Base-by-base conservation (phyloP, 2,888 invertebrate genomes). In the Acanthosepion lycidas region DNA sequence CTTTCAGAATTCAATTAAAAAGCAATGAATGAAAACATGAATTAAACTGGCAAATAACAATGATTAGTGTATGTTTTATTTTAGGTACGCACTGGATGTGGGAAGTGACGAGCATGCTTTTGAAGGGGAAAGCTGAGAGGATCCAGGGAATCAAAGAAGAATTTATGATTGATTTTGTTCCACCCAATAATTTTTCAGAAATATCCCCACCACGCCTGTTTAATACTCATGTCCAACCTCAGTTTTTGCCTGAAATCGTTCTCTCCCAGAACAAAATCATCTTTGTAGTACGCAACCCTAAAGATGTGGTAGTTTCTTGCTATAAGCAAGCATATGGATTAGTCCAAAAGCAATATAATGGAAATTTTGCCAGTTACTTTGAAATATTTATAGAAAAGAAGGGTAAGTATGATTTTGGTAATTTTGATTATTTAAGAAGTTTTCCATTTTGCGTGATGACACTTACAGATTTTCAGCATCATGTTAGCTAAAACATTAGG, bases 81-180 rank as follows among this genome's bases (percentile, higher is more conserved):
- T 55, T 55, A 94, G 94, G 94, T 64, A 94, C 94, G 20, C 94
- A 94, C 59, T 94, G 94, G 94, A 94, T 94, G 33, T 94, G 94
- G 94, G 94, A 94, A n/a, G 94, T 59, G 48, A 94, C 94, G 20
- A 94, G 59, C 18, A 94, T 94, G 94, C 12, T 94, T 20, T 33
- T 94, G n/a, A 94, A 20, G 26, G 42, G 23, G 59, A 94, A 94
- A 64, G 64, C 94, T 20, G 94, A 94, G 94, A 59, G 94, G 28
- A 94, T 94, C 33, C 42, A 53, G 26, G 55, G 48, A 15, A 20
- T 94, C 20, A 94, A 94, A 94, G 94, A 94, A 55, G 94, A 64
- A 55, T 42, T 33, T 6, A 94, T 94, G 94, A 1, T 94, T 6
- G 94, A 94, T 8, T 94, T 94, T 26, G 8, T 9, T 26, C 48